phyloP scores from a whole-genome alignment of 2,113 vertebrate species.

The Periophthalmodon schlosseri region DNA sequence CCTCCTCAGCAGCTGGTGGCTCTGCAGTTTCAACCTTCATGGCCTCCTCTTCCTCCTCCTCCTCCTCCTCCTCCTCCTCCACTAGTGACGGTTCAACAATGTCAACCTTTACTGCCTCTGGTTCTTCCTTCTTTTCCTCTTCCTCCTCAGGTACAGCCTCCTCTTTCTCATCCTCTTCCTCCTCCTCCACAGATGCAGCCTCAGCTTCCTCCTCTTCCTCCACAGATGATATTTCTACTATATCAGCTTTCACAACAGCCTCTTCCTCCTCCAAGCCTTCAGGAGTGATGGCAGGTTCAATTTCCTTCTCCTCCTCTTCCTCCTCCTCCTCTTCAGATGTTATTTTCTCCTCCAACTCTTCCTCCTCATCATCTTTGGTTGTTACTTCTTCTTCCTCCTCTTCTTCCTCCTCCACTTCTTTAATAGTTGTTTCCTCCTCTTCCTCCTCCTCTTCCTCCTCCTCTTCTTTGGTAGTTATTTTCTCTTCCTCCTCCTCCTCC shows the following conservation, averaged over 20 bases:
- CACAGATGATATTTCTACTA: not conserved
- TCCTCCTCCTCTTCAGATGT: not conserved
- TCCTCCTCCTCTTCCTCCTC: not conserved
- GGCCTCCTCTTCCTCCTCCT: conserved; percentile 5
- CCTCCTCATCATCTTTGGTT: not conserved
- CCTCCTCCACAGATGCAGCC: not conserved
- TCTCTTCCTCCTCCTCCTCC: conserved; percentile 8
- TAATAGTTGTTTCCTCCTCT: not conserved
- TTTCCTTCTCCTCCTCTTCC: not conserved
- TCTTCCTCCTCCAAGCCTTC: conserved; percentile 12
- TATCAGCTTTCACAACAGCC: not conserved
- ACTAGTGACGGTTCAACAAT: not conserved
- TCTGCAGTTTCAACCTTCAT: not conserved
- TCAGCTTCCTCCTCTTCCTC: conserved; percentile 1
- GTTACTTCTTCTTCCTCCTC: conserved; percentile 1
- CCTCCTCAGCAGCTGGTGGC: not conserved
- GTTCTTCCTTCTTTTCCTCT: not conserved
- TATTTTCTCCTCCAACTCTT: conserved; percentile 10
- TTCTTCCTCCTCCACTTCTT: conserved; percentile 4
- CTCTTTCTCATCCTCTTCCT: not conserved
- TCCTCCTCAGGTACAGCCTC: not conserved
- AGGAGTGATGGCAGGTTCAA: not conserved
- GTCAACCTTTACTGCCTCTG: conserved; percentile 1
- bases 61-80: not conserved
- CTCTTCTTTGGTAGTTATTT: not conserved